These are phyloP conservation scores for Pterois miles DNA, from an alignment of 2,797 vertebrate genomes.

Conservation along the genomic window DNA sequence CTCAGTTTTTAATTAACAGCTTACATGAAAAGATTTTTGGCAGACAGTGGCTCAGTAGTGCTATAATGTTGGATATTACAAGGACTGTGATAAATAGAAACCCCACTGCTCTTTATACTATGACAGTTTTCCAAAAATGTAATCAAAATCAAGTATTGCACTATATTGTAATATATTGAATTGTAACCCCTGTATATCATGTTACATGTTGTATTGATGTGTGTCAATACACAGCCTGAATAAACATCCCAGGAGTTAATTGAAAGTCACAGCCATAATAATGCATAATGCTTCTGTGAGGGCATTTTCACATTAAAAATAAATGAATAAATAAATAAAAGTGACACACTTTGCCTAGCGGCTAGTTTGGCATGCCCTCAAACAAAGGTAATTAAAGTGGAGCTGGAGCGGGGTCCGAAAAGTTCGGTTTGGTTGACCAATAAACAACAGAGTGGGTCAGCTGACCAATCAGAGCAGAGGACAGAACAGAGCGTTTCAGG, in stretches of 20 bases:
- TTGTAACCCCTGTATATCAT: not conserved
- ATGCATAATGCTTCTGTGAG: not conserved
- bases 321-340: too few relatives aligned
- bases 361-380: not conserved
- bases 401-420: too few relatives aligned
- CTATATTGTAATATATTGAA: not conserved
- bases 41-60: not conserved
- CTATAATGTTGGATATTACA: not conserved
- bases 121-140: not conserved
- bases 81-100: not conserved
- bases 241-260: conserved; percentile 18
- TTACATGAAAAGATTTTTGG: not conserved
- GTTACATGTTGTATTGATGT: not conserved
- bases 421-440: too few relatives aligned
- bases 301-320: not conserved
- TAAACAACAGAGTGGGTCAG: too few relatives aligned
- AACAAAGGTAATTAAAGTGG: not conserved
- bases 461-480: too few relatives aligned
- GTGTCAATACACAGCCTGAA: not conserved
- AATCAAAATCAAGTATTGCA: not conserved
- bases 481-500: too few relatives aligned
- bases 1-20: not conserved
- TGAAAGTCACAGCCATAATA: conserved; percentile 16
- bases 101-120: not conserved
- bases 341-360: not conserved